Evolutionary conservation across 2,113 vertebrate species (phyloP).

Genomic region (Spermophilus dauricus): DNA sequence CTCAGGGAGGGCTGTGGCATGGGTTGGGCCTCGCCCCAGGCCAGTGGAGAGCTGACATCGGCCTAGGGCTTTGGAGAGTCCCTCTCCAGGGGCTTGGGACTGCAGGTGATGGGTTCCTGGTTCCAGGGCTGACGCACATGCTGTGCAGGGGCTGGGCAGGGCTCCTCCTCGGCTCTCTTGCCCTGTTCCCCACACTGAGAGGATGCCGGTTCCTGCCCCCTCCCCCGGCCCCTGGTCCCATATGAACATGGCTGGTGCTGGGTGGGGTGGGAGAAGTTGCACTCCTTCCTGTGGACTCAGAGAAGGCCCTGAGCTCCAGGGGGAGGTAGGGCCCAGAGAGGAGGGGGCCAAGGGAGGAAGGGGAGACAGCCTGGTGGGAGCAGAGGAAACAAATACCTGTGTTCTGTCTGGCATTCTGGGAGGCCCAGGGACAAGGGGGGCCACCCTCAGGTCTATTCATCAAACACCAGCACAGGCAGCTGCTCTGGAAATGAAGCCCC

Average conservation of each 20-base stretch:
- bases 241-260: neutral
- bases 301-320: neutral
- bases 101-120: fast-evolving
- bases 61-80: no score
- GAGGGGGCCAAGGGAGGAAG: neutral
- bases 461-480: neutral
- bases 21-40: no score
- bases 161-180: neutral
- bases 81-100: neutral
- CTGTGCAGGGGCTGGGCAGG: neutral
- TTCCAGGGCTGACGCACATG: no score
- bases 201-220: neutral
- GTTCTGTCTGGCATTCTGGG: no score
- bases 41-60: neutral
- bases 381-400: neutral
- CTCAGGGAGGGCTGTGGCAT: neutral
- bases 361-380: no score
- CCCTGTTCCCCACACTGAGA: neutral
- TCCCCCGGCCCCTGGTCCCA: neutral
- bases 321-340: no score
- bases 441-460: neutral
- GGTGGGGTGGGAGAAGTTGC: neutral
- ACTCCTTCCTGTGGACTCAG: neutral
- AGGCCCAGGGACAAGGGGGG: neutral
- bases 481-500: neutral